Conservation (phyloP, 2,797 vertebrate species). For the Chloroceryle inda region DNA sequence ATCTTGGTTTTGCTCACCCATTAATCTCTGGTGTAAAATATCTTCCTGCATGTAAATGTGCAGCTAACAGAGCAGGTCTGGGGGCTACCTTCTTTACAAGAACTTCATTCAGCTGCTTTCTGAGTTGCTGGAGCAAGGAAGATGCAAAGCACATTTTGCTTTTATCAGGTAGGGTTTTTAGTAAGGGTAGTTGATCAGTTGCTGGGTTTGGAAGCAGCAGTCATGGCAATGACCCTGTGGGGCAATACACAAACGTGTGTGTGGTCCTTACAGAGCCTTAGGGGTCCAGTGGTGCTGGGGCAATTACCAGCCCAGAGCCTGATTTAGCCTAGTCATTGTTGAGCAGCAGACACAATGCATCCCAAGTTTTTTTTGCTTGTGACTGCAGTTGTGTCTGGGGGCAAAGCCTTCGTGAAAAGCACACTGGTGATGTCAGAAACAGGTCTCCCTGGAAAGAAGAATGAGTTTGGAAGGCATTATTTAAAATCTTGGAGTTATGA, state of each 20-base stretch:
- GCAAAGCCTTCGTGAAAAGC: neutral
- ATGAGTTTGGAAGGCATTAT: neutral
- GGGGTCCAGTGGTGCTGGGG: neutral
- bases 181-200: neutral
- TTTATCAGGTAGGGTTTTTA: neutral
- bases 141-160: neutral
- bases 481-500: neutral
- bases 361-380: neutral
- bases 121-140: neutral
- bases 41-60: neutral
- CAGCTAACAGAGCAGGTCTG: neutral
- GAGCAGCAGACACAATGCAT: neutral
- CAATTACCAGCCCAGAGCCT: neutral
- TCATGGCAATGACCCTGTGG: neutral
- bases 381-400: neutral
- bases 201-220: neutral
- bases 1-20: neutral
- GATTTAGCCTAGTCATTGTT: neutral
- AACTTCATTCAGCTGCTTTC: neutral
- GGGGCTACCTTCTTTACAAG: neutral
- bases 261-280: neutral
- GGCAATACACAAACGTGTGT: neutral
- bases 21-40: neutral
- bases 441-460: neutral
- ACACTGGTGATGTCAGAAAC: neutral